Evolutionary conservation across 2,888 invertebrate species (phyloP), one percentile per base, ranked within the genome.

Genomic region (Atethmia centrago): DNA sequence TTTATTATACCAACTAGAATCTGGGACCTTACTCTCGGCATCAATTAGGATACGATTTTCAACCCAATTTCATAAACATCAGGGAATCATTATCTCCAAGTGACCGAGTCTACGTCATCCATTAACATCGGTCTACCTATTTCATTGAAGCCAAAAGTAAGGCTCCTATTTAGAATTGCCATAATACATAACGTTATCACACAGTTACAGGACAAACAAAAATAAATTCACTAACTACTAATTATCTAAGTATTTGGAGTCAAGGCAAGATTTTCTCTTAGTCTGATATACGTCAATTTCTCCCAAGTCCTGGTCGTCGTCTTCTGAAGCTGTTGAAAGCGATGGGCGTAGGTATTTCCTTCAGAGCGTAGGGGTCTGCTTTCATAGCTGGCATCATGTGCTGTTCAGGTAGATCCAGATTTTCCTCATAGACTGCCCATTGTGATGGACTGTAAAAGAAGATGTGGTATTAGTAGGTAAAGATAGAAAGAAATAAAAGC

Each of bases 351-450:
- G 96, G 96, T 28, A 96, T 88, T 83, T 96, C 96, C 68, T 92
- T 92, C 16, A 95, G 89, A 0, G 96, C 94, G 68, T 94, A 90
- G 0, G 96, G 96, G 73, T 96, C 96, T 4, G 88, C 87, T 58
- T 92, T 92, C 67, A 95, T 90, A 0, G 89, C 64, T 0, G 96
- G 96, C 93, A 95, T 96, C n/a, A 83, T 88, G 62, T 92, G 90
- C 2, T 92, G 93, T 10, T 94, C 94, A 0, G 91, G 88, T 19
- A 94, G 84, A n/a, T 94, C 92, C 14, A 88, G 88, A 53, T 94
- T 92, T 80, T 96, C 96, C 4, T 96, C 96, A 80, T 95, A 96
- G 19, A 94, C 91, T 16, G 95, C 95, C 96, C 96, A 96, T 79
- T 93, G 94, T 0, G 94, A 92, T 45, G 96, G 95, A 90, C 96